A percentile compares a stretch with the other conserved stretches of the same genome.
phyloP scores from a whole-genome alignment of 2,113 vertebrate genomes.

The Ploceus nigricollis region DNA sequence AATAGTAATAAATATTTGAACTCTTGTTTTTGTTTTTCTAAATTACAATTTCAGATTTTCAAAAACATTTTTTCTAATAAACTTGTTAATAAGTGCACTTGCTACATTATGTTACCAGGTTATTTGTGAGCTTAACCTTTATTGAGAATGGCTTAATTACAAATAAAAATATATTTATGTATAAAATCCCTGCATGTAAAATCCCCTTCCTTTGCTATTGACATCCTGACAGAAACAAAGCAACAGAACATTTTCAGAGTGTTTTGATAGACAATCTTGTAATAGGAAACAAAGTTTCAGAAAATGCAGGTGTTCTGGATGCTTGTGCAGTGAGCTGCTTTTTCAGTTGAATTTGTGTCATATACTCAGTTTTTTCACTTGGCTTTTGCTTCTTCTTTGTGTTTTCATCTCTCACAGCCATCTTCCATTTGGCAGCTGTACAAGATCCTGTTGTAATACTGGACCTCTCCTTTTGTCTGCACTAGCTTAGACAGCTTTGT shows the following conservation, averaged over 20 bases:
- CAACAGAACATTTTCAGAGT: not conserved
- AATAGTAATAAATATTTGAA: not conserved
- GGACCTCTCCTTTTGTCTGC: not conserved
- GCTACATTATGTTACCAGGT: not conserved
- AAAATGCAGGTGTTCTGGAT: not conserved
- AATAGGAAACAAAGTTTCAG: not conserved
- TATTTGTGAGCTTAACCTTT: conserved; percentile 57
- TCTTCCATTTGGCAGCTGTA: not conserved
- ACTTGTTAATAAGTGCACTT: conserved; percentile 13
- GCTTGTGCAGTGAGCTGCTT: not conserved
- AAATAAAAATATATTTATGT: conserved; percentile 77
- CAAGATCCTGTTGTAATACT: not conserved
- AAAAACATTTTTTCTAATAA: not conserved
- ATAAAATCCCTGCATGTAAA: conserved; percentile 76
- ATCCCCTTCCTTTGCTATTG: conserved; percentile 58
- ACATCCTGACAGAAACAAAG: conserved; percentile 20
- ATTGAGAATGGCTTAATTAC: conserved; percentile 75
- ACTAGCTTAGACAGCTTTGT: not conserved
- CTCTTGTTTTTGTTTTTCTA: not conserved
- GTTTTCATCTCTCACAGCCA: not conserved
- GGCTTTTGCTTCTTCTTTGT: not conserved
- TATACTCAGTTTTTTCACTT: not conserved
- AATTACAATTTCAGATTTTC: not conserved
- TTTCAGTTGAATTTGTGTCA: not conserved
- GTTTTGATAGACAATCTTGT: not conserved